Conservation (phyloP, 2,113 vertebrate genomes). For the Ahaetulla prasina region DNA sequence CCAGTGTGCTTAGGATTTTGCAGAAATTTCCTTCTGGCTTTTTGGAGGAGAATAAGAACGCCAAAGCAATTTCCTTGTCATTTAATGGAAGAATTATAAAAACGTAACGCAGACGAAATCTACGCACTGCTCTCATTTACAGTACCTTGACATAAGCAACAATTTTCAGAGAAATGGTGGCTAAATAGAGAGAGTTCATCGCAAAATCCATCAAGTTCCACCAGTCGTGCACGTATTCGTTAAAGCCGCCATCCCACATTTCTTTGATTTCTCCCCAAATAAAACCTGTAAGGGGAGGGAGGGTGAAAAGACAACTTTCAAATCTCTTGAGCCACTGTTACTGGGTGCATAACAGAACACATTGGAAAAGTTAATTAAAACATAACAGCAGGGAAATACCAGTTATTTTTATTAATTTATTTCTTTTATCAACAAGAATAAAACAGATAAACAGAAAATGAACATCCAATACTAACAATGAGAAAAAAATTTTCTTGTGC, state of each 20-base stretch:
- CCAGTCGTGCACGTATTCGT: slow-evolving; percentile 94
- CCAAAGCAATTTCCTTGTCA: not conserved
- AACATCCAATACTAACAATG: not conserved
- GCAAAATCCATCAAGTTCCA: slow-evolving; percentile 98
- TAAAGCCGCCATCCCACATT: slow-evolving; percentile 97
- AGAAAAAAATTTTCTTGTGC: not conserved
- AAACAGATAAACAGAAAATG: not conserved
- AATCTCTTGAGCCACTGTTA: not conserved
- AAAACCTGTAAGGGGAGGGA: slow-evolving; percentile 75
- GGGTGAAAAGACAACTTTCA: not conserved
- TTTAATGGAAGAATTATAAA: not conserved
- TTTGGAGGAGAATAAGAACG: not conserved
- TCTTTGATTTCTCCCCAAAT: slow-evolving; percentile 99
- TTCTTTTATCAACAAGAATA: not conserved
- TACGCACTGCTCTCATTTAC: not conserved
- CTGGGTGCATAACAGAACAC: slow-evolving; percentile 13
- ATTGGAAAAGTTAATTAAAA: slow-evolving; percentile 19
- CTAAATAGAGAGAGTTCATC: slow-evolving; percentile 95
- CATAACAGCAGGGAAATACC: slow-evolving; percentile 32
- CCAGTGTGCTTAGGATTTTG: not conserved
- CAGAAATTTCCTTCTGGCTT: not conserved
- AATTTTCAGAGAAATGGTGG: slow-evolving; percentile 95
- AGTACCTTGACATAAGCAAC: slow-evolving; percentile 94
- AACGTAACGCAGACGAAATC: not conserved
- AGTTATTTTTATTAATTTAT: not conserved